phyloP scores from a whole-genome alignment of 2,797 vertebrate species.

The Crax fasciolata region DNA sequence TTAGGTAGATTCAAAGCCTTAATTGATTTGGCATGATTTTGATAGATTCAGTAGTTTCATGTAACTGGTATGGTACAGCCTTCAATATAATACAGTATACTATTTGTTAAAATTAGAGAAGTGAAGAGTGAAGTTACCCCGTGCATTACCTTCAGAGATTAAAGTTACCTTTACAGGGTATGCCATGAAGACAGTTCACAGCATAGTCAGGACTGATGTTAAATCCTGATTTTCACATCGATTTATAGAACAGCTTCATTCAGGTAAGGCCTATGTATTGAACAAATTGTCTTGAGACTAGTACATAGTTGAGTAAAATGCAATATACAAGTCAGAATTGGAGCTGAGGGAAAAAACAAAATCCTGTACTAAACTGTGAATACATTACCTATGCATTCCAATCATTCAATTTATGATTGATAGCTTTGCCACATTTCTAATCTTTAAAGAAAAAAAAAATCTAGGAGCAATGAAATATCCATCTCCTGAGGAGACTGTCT shows the following conservation, averaged over 20 bases:
- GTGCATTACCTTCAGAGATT: background rate
- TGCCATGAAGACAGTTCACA: background rate
- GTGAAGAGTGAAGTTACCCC: background rate
- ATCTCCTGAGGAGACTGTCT: background rate
- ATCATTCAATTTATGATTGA: background rate
- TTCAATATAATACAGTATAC: background rate
- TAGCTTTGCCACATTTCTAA: background rate
- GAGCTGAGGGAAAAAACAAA: background rate
- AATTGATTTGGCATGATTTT: slow-evolving; percentile 49
- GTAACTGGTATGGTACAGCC: background rate
- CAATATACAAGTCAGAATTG: background rate
- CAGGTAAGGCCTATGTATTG: background rate
- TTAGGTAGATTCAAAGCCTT: slow-evolving; percentile 57
- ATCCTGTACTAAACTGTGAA: background rate
- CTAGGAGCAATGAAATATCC: background rate
- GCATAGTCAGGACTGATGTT: background rate
- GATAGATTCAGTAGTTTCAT: slow-evolving; percentile 26
- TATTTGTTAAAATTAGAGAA: background rate
- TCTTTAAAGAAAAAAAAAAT: background rate
- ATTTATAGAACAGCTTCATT: slow-evolving; percentile 9
- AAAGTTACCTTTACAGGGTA: background rate
- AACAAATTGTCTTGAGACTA: background rate
- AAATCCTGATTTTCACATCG: background rate
- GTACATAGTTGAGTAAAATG: background rate
- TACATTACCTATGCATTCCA: background rate